A percentile compares a stretch with the other conserved stretches of the same genome.
These are phyloP conservation scores for Eilema caniola DNA, from an alignment of 2,888 invertebrate species.

Conservation along the genomic window DNA sequence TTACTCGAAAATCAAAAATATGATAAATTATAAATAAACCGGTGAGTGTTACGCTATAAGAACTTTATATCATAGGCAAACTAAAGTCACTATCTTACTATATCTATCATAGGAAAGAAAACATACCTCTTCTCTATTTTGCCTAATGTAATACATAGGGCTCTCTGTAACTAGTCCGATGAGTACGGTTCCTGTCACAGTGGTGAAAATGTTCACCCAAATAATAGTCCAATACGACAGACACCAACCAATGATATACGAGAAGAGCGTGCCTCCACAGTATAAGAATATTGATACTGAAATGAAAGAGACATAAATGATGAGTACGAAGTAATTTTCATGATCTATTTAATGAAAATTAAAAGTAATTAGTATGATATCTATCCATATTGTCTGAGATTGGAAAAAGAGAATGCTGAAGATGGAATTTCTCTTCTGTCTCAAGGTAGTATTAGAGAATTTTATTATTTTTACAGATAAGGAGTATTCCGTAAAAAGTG, in stretches of 20 bases:
- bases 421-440: no score
- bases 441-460: no score
- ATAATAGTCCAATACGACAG: slow-evolving; percentile 65
- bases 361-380: no score
- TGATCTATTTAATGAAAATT: neutral
- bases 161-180: slow-evolving; percentile 70
- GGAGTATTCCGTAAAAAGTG: no score
- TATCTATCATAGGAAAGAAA: neutral
- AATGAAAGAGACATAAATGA: slow-evolving; percentile 12
- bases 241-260: slow-evolving; percentile 75
- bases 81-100: no score
- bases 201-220: slow-evolving; percentile 66
- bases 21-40: no score
- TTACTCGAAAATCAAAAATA: no score
- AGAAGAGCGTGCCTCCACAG: slow-evolving; percentile 64
- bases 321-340: neutral
- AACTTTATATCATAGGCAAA: no score
- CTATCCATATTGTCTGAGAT: no score
- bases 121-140: slow-evolving; percentile 74
- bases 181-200: slow-evolving; percentile 58
- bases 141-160: slow-evolving; percentile 70
- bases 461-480: no score
- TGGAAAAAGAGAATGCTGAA: no score
- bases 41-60: no score
- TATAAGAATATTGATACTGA: slow-evolving; percentile 58